Percentiles rank a stretch among this genome's conserved stretches.
Conservation (phyloP, 2,113 vertebrate species). For the Pungitius pungitius region DNA sequence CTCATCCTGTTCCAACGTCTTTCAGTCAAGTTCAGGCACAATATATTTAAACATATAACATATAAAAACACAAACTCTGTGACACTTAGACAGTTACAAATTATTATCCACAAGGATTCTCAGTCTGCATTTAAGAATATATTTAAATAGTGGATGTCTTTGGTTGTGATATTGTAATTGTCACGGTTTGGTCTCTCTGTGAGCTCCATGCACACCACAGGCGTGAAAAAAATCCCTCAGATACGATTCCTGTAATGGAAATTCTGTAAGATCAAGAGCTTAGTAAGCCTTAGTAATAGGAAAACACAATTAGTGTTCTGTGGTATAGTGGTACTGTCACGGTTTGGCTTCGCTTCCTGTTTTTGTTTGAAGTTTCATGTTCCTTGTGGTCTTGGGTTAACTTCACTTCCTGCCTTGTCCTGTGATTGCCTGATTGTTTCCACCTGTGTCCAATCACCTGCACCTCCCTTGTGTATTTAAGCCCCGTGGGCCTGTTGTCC, state of each 20-base stretch:
- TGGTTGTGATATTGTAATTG: neutral
- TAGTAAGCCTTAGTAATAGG: slow-evolving; percentile 2
- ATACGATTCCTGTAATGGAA: slow-evolving; percentile 23
- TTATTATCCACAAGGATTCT: neutral
- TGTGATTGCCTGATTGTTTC: no score
- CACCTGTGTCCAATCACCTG: no score
- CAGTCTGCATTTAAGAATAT: neutral
- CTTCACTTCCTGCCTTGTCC: no score
- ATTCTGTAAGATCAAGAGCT: slow-evolving; percentile 19
- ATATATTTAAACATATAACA: neutral
- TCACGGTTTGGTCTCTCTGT: no score
- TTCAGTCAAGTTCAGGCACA: neutral
- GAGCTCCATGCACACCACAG: slow-evolving; percentile 2
- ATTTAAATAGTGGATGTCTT: neutral
- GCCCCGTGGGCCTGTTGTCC: no score
- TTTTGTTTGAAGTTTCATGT: no score
- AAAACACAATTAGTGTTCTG: neutral
- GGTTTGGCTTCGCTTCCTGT: no score
- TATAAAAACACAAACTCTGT: neutral
- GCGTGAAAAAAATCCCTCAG: slow-evolving; percentile 19
- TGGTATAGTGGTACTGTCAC: no score
- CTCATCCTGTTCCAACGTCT: neutral
- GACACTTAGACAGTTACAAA: neutral
- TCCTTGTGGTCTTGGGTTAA: no score
- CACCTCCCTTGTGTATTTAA: no score